phyloP scores from a whole-genome alignment of 2,797 vertebrate genomes.

The Sebastes dallii region DNA sequence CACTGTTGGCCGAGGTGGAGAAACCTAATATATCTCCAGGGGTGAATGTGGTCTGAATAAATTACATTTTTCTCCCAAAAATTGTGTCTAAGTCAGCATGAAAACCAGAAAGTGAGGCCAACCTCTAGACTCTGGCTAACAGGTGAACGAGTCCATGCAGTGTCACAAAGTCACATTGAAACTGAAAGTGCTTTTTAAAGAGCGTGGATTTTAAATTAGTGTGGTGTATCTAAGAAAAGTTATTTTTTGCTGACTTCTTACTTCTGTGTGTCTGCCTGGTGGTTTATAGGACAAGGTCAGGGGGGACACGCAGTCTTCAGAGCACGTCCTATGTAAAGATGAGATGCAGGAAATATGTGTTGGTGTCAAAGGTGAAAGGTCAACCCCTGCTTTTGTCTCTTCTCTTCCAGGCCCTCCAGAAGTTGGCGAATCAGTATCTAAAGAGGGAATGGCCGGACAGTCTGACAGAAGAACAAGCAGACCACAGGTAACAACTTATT shows the following conservation, averaged over 20 bases:
- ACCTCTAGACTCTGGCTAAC: neutral
- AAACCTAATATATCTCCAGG: constrained; percentile 45
- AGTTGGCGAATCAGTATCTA: constrained; percentile 94
- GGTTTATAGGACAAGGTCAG: constrained; percentile 49
- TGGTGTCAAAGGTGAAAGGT: constrained; percentile 48
- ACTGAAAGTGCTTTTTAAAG: neutral
- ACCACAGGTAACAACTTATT: constrained; percentile 85
- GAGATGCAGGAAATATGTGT: constrained; percentile 26
- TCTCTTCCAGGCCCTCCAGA: constrained; percentile 90
- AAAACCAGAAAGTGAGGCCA: constrained; percentile 7
- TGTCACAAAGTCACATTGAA: neutral
- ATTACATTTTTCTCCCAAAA: constrained; percentile 38
- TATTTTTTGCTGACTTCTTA: neutral
- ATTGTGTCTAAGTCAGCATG: constrained; percentile 24
- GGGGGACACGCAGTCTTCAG: neutral
- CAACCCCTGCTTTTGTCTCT: constrained; percentile 18
- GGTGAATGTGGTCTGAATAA: constrained; percentile 41
- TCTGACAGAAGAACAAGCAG: constrained; percentile 85
- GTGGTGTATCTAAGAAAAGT: neutral
- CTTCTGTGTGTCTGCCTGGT: neutral
- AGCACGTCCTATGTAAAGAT: constrained; percentile 18
- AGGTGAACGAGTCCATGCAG: constrained; percentile 41
- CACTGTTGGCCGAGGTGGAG: constrained; percentile 21
- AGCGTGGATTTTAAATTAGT: neutral
- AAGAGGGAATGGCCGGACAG: constrained; percentile 94